phyloP scores from a whole-genome alignment of 1,140 invertebrate species.

The Anthonomus grandis region DNA sequence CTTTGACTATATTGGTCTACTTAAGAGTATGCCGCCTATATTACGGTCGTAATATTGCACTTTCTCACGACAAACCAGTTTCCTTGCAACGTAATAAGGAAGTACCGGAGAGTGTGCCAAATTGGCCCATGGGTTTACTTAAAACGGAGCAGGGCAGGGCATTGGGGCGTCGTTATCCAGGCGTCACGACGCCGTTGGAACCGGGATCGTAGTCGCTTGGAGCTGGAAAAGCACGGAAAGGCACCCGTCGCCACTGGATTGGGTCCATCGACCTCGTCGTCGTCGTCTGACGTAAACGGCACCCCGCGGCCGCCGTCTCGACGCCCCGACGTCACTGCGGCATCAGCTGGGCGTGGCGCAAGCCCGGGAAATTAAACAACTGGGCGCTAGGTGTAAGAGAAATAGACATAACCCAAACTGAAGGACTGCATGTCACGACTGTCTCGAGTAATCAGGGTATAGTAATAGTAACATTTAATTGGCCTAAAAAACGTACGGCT shows the following conservation, averaged over 20 bases:
- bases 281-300: constrained; percentile 22
- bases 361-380: constrained; percentile 11
- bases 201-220: no score
- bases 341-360: constrained; percentile 30
- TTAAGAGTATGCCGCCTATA: no score
- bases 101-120: neutral
- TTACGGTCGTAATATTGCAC: no score
- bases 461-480: constrained; percentile 20
- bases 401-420: no score
- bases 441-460: neutral
- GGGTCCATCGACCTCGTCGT: constrained; percentile 23
- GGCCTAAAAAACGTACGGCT: no score
- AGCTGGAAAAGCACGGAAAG: constrained; percentile 18
- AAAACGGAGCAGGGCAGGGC: constrained; percentile 11
- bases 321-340: constrained; percentile 28
- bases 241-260: constrained; percentile 1
- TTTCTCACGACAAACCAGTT: neutral
- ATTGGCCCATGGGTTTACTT: neutral
- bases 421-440: constrained; percentile 11
- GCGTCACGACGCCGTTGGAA: neutral
- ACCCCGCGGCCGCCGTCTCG: constrained; percentile 19
- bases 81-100: neutral
- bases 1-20: no score
- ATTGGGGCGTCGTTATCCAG: constrained; percentile 3
- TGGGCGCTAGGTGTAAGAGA: no score